Conservation (phyloP, 2,888 invertebrate genomes). For the Acronicta aceris region DNA sequence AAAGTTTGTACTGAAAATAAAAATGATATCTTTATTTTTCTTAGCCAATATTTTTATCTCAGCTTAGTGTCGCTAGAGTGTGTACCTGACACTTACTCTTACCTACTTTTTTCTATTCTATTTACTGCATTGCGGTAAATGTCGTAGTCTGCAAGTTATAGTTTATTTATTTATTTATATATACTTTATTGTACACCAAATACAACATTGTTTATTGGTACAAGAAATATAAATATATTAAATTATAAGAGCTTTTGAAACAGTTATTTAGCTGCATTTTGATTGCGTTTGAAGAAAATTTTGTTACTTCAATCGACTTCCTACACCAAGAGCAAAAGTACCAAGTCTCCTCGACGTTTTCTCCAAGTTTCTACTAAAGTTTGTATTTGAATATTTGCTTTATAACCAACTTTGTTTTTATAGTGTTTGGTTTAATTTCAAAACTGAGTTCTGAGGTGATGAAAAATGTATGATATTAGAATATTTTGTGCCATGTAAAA, state of each 20-base stretch:
- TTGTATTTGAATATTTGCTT: constrained; percentile 17
- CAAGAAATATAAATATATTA: too few relatives aligned
- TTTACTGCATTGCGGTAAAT: constrained; percentile 35
- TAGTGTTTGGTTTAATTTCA: constrained; percentile 15
- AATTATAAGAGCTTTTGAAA: too few relatives aligned
- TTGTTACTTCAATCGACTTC: background rate
- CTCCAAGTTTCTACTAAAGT: constrained; percentile 4
- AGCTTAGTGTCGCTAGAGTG: constrained; percentile 8
- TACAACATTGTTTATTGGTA: too few relatives aligned
- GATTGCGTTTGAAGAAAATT: too few relatives aligned
- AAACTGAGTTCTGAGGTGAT: background rate
- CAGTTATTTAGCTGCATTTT: too few relatives aligned
- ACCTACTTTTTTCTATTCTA: constrained; percentile 19
- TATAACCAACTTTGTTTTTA: constrained; percentile 12
- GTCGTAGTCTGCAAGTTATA: background rate
- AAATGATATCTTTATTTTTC: constrained; percentile 27
- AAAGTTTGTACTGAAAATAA: constrained; percentile 1
- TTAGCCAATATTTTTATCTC: constrained; percentile 27
- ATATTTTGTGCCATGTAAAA: background rate
- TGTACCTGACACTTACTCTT: constrained; percentile 37
- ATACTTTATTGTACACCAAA: too few relatives aligned
- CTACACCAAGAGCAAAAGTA: background rate
- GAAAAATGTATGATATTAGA: constrained; percentile 5
- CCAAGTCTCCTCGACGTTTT: constrained; percentile 6
- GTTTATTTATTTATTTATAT: too few relatives aligned